A percentile compares a stretch with the other conserved stretches of the same genome.
Conservation (phyloP, 2,113 vertebrate species). For the Epinephelus cyanopodus region DNA sequence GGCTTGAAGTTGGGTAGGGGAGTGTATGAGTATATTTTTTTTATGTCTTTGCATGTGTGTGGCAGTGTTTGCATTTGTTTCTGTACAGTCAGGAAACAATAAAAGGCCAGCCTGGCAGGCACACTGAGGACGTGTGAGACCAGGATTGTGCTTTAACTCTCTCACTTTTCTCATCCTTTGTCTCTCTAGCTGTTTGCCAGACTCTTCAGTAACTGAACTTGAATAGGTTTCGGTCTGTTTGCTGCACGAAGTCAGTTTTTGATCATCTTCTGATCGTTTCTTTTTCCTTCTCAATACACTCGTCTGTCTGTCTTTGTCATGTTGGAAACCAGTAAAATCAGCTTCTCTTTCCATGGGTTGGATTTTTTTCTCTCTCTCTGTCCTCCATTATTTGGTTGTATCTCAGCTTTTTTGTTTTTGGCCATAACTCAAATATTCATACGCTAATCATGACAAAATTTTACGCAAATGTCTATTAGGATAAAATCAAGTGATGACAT, state of each 20-base stretch:
- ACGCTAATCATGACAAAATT: too few relatives aligned
- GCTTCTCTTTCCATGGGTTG: neutral
- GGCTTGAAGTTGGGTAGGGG: neutral
- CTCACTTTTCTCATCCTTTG: neutral
- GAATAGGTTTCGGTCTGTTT: neutral
- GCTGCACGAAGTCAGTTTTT: neutral
- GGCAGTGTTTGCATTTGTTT: neutral
- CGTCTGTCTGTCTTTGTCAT: neutral
- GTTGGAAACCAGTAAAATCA: neutral
- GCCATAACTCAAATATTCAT: too few relatives aligned
- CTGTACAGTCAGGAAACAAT: neutral
- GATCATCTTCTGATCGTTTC: neutral
- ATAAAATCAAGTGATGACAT: too few relatives aligned
- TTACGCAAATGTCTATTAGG: too few relatives aligned
- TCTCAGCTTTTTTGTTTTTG: neutral
- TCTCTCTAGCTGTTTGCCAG: constrained; percentile 1
- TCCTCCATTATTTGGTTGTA: neutral
- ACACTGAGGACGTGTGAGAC: constrained; percentile 6
- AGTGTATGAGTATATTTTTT: neutral
- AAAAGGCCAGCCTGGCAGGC: constrained; percentile 2
- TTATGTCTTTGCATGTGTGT: neutral
- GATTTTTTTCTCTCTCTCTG: neutral
- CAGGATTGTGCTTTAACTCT: neutral
- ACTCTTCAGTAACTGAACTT: neutral
- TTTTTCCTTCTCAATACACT: neutral